Conservation (phyloP, 1,140 invertebrate species). For the Nephotettix cincticeps region DNA sequence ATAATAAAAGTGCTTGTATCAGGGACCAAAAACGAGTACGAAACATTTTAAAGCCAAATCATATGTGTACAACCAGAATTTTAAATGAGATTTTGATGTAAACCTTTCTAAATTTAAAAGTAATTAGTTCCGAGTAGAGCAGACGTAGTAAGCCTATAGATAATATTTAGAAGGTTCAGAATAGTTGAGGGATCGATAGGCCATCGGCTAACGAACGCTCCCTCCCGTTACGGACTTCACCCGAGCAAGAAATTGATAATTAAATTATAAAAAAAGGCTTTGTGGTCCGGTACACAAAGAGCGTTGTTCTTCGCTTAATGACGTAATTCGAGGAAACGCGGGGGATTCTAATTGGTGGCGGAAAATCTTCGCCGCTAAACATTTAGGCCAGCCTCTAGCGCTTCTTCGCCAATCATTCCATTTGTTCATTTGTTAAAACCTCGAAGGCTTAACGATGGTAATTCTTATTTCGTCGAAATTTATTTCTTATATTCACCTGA, state of each 20-base stretch:
- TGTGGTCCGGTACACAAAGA: conserved; percentile 9
- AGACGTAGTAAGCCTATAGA: too few species aligned
- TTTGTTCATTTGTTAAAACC: neutral
- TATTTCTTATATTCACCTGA: too few species aligned
- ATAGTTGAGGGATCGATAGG: too few species aligned
- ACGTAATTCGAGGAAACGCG: conserved; percentile 15
- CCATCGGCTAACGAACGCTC: conserved; percentile 18
- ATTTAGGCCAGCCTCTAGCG: neutral
- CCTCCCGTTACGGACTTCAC: neutral
- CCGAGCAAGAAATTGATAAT: conserved; percentile 19
- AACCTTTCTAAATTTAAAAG: too few species aligned
- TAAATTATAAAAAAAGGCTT: conserved; percentile 24
- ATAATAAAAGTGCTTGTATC: too few species aligned
- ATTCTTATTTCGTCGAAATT: too few species aligned
- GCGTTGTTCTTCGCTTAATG: conserved; percentile 20
- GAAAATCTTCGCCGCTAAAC: neutral
- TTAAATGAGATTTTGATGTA: too few species aligned
- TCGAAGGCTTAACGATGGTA: neutral
- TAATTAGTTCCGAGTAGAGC: too few species aligned
- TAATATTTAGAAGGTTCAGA: too few species aligned
- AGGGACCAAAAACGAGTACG: too few species aligned
- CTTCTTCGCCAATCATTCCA: neutral
- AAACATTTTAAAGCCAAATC: too few species aligned
- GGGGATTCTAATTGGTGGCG: neutral
- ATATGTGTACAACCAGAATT: too few species aligned